Conservation (phyloP, 1,140 invertebrate species). For the Acromyrmex echinatior region DNA sequence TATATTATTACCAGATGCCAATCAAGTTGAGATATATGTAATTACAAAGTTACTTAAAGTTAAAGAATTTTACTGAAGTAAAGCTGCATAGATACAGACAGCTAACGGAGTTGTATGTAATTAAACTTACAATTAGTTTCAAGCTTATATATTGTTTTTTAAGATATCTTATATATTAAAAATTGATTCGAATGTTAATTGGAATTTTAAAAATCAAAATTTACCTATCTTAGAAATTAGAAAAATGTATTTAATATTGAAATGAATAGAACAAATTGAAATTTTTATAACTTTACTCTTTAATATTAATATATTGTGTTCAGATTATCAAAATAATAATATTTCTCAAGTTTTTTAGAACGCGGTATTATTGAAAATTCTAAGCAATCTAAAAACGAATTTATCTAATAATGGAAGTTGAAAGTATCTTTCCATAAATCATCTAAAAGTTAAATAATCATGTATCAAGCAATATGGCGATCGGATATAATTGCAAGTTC, state of each 20-base stretch:
- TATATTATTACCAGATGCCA: conserved; percentile 59
- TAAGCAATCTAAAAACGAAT: background rate
- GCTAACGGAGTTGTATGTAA: conserved; percentile 28
- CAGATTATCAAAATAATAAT: background rate
- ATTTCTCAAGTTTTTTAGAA: background rate
- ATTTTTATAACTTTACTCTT: background rate
- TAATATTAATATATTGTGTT: too few relatives aligned
- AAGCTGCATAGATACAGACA: conserved; percentile 1
- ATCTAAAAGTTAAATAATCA: conserved; percentile 2
- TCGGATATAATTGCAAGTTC: conserved; percentile 11
- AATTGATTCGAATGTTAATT: background rate
- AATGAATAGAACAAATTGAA: background rate
- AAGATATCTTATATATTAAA: conserved; percentile 20
- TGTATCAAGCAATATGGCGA: background rate
- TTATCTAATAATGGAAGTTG: background rate
- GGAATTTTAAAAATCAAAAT: background rate
- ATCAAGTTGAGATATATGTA: conserved; percentile 51
- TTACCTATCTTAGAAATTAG: background rate
- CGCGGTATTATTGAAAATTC: background rate
- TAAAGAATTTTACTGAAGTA: conserved; percentile 25
- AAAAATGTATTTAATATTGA: background rate
- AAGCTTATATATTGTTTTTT: background rate
- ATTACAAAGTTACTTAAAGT: conserved; percentile 50
- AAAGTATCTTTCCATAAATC: background rate
- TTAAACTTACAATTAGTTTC: conserved; percentile 22